phyloP scores from a whole-genome alignment of 2,888 invertebrate species.

The Nephrotoma flavescens region DNA sequence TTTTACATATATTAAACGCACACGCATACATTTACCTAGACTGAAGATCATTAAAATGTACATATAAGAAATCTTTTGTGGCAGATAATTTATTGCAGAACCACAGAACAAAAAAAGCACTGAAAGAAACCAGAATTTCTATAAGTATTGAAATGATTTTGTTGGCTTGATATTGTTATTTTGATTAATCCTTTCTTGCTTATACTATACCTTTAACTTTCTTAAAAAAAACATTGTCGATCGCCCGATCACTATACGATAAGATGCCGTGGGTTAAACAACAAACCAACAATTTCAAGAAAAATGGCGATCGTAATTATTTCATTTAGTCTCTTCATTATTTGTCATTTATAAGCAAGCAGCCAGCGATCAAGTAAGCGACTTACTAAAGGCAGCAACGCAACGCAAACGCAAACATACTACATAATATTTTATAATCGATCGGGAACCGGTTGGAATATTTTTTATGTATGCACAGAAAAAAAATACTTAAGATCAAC shows the following conservation, averaged over 20 bases:
- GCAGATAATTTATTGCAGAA: background rate
- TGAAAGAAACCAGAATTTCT: background rate
- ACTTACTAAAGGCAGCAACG: background rate
- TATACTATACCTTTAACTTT: background rate
- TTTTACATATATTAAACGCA: background rate
- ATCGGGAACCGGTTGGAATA: background rate
- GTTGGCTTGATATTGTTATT: background rate
- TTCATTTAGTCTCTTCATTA: background rate
- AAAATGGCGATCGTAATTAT: background rate
- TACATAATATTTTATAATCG: background rate
- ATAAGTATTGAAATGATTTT: background rate
- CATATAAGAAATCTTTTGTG: background rate
- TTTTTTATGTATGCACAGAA: background rate
- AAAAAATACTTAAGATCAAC: background rate
- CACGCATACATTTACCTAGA: background rate
- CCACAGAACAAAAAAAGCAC: background rate
- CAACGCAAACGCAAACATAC: background rate
- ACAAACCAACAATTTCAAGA: background rate
- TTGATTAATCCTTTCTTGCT: background rate
- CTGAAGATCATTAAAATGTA: background rate
- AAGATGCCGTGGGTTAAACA: background rate
- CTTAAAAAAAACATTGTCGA: background rate
- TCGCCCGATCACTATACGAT: background rate
- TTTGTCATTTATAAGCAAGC: background rate
- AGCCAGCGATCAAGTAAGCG: background rate